Evolutionary conservation across 2,888 invertebrate species (phyloP), one percentile per base, ranked within the genome.

Genomic region (Uloborus plumipes): DNA sequence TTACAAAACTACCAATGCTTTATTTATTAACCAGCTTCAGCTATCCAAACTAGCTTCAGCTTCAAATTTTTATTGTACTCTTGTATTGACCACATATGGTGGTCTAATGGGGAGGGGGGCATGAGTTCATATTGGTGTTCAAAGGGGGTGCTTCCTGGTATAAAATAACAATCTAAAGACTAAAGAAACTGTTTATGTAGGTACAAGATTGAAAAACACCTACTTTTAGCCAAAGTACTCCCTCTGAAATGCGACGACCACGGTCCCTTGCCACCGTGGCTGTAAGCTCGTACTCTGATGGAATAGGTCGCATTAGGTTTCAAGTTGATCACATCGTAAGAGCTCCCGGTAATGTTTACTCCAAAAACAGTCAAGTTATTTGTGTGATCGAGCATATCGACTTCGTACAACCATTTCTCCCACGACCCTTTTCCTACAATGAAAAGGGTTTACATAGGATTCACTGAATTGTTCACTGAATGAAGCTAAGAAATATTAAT

Each of bases 251-350:
- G 91, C 0, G 94, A 93, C 92, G 89, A 89, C 89, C 94, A 95
- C 0, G 95, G 95, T 22, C 96, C 95, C 62, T 87, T 91, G 1
- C 94, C 95, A 0, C 93, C 92, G 76, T 90, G 90, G 0, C 94
- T 94, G 79, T 93, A 93, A 1, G 95, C 95, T 4, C 94, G 93
- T 0, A 95, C 94, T 89, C 93, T 93, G 59, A 97, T 92, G 16
- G 92, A 90, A 87, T 97, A 97, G 85, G 93, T 92, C 11, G 94
- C 93, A 86, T 93, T 92, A 86, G 94, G 93, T 85, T 91, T 92
- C 9, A 88, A 85, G 58, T 86, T 85, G n/a, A 80, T 64, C 1
- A 87, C 80, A 18, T 86, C 83, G 55, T 85, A 86, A 9, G 85
- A 75, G 2, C 86, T 86, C 2, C 73, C 72, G 72, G 92, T 92